Conservation (phyloP, 1,140 invertebrate genomes). For the Harlomillsia oculata region DNA sequence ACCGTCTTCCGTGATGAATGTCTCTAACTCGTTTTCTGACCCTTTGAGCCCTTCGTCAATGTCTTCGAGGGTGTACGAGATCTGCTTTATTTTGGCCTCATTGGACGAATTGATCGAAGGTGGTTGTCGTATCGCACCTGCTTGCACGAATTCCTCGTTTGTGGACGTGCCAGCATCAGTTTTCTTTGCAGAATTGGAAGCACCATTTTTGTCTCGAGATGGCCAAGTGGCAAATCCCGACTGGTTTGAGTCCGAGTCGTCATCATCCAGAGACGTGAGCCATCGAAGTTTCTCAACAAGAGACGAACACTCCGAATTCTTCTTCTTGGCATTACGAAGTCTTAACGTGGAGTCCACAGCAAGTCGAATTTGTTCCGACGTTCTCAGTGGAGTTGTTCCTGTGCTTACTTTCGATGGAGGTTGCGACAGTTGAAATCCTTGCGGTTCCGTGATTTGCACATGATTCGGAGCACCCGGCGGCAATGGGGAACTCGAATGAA, state of each 20-base stretch:
- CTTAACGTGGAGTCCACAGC: constrained; percentile 30
- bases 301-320: constrained; percentile 33
- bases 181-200: constrained; percentile 12
- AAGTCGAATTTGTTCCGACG: constrained; percentile 33
- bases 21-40: constrained; percentile 29
- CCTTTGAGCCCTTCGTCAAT: constrained; percentile 35
- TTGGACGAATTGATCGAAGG: constrained; percentile 19
- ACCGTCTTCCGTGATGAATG: constrained; percentile 31
- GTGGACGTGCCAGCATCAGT: constrained; percentile 34
- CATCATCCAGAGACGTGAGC: constrained; percentile 34
- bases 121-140: constrained; percentile 10
- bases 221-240: constrained; percentile 35
- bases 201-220: constrained; percentile 32
- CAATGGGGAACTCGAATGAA: not conserved
- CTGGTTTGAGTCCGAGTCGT: constrained; percentile 20
- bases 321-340: constrained; percentile 20
- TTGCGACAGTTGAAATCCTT: not conserved
- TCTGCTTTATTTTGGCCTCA: constrained; percentile 35
- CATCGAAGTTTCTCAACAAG: constrained; percentile 35
- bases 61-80: constrained; percentile 32
- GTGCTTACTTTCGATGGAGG: constrained; percentile 23
- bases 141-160: constrained; percentile 31
- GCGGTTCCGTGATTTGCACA: constrained; percentile 7
- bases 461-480: constrained; percentile 5
- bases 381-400: constrained; percentile 32